These are phyloP conservation scores for Mesodorylaimus sp. DNA, from an alignment of 2,888 invertebrate species.

Conservation along the genomic window DNA sequence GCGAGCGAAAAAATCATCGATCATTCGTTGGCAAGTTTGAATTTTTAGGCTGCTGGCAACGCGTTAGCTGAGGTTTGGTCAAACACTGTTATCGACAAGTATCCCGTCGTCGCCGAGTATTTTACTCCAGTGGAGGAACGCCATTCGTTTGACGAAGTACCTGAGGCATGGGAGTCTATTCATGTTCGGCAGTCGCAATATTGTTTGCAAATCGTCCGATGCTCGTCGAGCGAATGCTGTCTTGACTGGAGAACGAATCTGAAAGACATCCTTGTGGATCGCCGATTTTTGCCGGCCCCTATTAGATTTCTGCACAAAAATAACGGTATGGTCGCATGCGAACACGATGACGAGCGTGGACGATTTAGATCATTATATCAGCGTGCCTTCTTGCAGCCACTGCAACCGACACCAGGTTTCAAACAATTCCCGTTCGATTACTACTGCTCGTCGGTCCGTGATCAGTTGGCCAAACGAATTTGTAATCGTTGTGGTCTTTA, in stretches of 20 bases:
- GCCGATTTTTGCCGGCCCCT: too few species aligned
- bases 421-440: too few species aligned
- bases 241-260: constrained; percentile 6
- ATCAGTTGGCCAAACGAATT: too few species aligned
- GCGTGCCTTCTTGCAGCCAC: too few species aligned
- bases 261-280: too few species aligned
- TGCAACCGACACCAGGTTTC: too few species aligned
- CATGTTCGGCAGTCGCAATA: constrained; percentile 12
- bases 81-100: constrained; percentile 3
- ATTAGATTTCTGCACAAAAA: too few species aligned
- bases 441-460: too few species aligned
- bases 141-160: not conserved
- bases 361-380: too few species aligned
- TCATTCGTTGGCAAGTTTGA: constrained; percentile 11
- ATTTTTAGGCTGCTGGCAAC: constrained; percentile 11
- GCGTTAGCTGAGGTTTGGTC: constrained; percentile 6
- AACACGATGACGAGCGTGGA: too few species aligned
- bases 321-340: too few species aligned
- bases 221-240: constrained; percentile 9
- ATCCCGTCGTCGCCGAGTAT: constrained; percentile 4
- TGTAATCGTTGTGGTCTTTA: too few species aligned
- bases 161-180: constrained; percentile 1
- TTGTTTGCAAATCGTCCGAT: constrained; percentile 12
- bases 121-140: not conserved
- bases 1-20: constrained; percentile 11